phyloP scores from a whole-genome alignment of 2,113 vertebrate genomes.

The Elgaria multicarinata region DNA sequence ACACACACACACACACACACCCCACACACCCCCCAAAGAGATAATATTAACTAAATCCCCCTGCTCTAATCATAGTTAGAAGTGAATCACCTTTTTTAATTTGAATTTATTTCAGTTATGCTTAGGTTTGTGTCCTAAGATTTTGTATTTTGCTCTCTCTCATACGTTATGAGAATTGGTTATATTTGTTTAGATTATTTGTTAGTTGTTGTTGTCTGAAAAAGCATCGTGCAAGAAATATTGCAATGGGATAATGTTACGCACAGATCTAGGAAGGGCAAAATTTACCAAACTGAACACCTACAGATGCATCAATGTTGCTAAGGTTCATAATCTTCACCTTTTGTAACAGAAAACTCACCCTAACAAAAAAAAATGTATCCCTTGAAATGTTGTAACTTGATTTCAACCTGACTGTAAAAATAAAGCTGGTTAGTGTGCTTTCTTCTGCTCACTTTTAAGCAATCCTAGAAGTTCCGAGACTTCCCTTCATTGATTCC shows the following conservation, averaged over 20 bases:
- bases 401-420: conserved; percentile 10
- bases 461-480: background rate
- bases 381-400: background rate
- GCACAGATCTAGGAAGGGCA: background rate
- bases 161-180: background rate
- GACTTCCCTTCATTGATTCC: background rate
- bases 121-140: too few relatives aligned
- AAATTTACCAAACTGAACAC: conserved; percentile 17
- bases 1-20: too few relatives aligned
- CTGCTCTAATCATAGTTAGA: background rate
- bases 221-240: background rate
- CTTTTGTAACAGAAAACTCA: background rate
- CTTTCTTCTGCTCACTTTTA: background rate
- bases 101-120: background rate
- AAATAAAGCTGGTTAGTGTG: conserved; percentile 8
- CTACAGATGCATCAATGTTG: background rate
- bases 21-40: too few relatives aligned
- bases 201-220: background rate
- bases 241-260: background rate
- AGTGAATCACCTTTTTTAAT: background rate
- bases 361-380: background rate
- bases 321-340: background rate
- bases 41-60: background rate
- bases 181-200: background rate
- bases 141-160: background rate